Evolutionary conservation across 1,140 invertebrate species (phyloP).

Genomic region (Drosophila nikananu): DNA sequence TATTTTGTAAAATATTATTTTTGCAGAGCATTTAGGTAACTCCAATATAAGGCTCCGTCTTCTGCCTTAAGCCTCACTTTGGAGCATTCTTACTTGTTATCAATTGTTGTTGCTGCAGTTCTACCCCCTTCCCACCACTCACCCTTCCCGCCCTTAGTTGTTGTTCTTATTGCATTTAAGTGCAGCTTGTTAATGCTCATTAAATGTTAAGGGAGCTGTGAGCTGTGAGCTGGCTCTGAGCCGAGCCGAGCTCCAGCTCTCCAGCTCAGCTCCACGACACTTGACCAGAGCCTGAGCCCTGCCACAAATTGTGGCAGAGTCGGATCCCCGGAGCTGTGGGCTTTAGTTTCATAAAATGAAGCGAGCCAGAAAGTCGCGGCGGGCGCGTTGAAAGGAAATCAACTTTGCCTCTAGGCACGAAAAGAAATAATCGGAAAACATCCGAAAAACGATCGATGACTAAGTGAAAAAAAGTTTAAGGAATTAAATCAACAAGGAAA

Average conservation of each 20-base stretch:
- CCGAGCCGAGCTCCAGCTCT: conserved; percentile 26
- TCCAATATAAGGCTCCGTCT: neutral
- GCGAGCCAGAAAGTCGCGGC: conserved; percentile 75
- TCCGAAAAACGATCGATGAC: conserved; percentile 26
- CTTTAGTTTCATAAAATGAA: conserved; percentile 76
- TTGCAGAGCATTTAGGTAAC: conserved; percentile 29
- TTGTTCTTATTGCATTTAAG: conserved; percentile 80
- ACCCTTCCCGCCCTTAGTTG: neutral
- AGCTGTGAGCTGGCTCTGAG: conserved; percentile 35
- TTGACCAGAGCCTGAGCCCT: conserved; percentile 28
- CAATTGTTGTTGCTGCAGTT: conserved; percentile 68
- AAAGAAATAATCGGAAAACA: conserved; percentile 12
- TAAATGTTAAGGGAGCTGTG: conserved; percentile 77
- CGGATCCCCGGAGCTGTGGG: conserved; percentile 29
- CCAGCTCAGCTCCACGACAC: conserved; percentile 30
- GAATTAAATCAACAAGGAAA: conserved; percentile 24
- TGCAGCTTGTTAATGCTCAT: conserved; percentile 84
- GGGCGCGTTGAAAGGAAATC: conserved; percentile 57
- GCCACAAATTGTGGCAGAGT: conserved; percentile 46
- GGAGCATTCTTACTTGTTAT: conserved; percentile 74
- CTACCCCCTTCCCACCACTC: conserved; percentile 12
- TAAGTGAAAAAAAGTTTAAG: conserved; percentile 51
- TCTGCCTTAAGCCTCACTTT: conserved; percentile 38
- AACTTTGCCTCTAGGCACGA: conserved; percentile 40
- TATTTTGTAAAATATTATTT: neutral